Percentiles rank a stretch among this genome's conserved stretches.
Evolutionary conservation across 2,888 invertebrate species (phyloP).

Genomic region (Chironomus riparius): DNA sequence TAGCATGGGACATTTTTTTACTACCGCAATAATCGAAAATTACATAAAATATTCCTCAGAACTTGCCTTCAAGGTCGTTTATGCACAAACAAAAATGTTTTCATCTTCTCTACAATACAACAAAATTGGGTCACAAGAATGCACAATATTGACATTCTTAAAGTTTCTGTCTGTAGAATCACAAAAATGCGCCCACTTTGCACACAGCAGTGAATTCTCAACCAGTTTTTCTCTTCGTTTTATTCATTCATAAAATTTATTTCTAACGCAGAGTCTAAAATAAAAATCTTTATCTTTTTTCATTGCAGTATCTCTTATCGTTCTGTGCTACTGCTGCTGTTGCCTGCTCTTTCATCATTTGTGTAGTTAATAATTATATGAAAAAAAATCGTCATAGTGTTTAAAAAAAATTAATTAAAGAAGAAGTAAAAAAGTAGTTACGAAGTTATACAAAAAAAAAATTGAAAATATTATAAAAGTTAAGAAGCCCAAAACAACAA

Average conservation of each 20-base stretch:
- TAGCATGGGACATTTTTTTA: too few species aligned
- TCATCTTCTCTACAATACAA: too few species aligned
- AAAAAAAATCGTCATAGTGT: conserved; percentile 1
- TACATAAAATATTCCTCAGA: too few species aligned
- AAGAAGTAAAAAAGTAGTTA: neutral
- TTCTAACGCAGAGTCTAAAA: neutral
- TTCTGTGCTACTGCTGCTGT: conserved; percentile 23
- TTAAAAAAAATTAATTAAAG: neutral
- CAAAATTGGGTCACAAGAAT: too few species aligned
- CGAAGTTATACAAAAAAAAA: neutral
- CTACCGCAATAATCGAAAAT: too few species aligned
- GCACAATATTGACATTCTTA: too few species aligned
- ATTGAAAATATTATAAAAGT: neutral
- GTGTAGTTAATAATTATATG: conserved; percentile 1
- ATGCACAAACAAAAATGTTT: too few species aligned
- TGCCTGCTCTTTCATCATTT: conserved; percentile 17
- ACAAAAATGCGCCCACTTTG: neutral
- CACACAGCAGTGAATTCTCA: neutral
- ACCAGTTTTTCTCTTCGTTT: neutral
- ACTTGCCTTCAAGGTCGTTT: too few species aligned
- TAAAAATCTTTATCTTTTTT: neutral
- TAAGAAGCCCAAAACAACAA: neutral
- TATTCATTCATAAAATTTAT: neutral
- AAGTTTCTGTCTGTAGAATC: too few species aligned
- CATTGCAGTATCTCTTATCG: conserved; percentile 15